Base-by-base conservation (phyloP, 2,888 invertebrate genomes). In the Villa cingulata region DNA sequence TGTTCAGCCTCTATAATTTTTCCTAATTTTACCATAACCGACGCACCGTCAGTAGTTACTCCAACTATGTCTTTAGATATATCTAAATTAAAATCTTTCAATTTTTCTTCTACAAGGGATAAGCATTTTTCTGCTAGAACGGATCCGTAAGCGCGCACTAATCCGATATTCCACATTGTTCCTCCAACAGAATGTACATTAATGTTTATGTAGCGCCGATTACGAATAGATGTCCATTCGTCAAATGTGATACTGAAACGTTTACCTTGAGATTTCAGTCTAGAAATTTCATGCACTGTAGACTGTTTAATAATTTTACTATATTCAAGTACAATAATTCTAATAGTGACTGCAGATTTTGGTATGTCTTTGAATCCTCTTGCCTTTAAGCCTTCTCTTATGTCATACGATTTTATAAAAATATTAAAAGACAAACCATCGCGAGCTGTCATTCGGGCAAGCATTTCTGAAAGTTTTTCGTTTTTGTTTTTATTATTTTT, bases 101-200 rank as follows among this genome's bases (percentile, higher is more conserved):
- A n/a, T n/a, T n/a, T n/a, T n/a, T n/a, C n/a, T 23, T 40, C 19
- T 29, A n/a, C 19, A 14, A 45, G 7, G 14, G 12, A 4, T 29
- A 41, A 16, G 20, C 39, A 48, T 36, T 48, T 48, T 40, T 43
- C 18, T 9, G 48, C 43, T 36, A 43, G 34, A 17, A 43, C 43
- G 40, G 43, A 37, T 29, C 49, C 48, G 9, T 32, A 14, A 32
- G 32, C 20, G 4, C 20, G 18, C 14, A 34, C 6, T 17, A 47
- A 39, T n/a, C 47, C 47, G 7, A 47, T 23, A 39, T 47, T 47
- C 18, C 38, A 47, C 37, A 43, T 38, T 39, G 10, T 37, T 16
- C 23, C 27, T 20, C 37, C 10, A 17, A 29, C 15, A 7, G 47
- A 38, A 27, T 47, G 32, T 18, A 47, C 20, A 47, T 43, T 47